Evolutionary conservation across 2,888 invertebrate genomes (phyloP).

Genomic region (Cacoxenus indagator): DNA sequence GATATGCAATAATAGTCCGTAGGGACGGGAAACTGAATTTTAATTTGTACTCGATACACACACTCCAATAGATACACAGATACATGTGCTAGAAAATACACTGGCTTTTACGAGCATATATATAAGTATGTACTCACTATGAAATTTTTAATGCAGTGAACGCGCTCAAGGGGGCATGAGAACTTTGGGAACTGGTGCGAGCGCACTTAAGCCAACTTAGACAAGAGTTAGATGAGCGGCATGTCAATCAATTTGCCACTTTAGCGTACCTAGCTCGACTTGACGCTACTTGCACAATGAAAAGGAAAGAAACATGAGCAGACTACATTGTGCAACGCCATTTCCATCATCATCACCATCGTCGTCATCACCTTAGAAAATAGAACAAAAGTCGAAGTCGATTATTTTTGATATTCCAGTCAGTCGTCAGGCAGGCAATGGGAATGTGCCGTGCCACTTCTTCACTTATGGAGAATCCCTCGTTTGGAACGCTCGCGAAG

Average conservation of each 20-base stretch:
- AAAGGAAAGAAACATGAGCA: not conserved
- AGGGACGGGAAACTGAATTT: not conserved
- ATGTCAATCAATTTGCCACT: conserved; percentile 65
- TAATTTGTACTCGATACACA: not conserved
- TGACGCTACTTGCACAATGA: not conserved
- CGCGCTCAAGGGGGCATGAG: conserved; percentile 44
- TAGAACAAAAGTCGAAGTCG: conserved; percentile 51
- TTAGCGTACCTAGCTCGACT: conserved; percentile 37
- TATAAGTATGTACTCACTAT: not conserved
- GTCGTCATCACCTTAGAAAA: conserved; percentile 35
- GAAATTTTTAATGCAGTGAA: conserved; percentile 46
- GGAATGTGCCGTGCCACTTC: conserved; percentile 3
- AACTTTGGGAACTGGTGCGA: conserved; percentile 31
- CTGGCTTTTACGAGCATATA: not conserved
- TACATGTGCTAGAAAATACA: not conserved
- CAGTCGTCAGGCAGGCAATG: conserved; percentile 31
- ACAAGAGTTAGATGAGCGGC: conserved; percentile 43
- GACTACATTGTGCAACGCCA: not conserved
- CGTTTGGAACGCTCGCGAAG: not conserved
- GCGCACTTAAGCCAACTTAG: conserved; percentile 53
- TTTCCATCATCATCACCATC: not conserved
- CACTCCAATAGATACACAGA: not conserved
- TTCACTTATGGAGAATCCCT: not conserved
- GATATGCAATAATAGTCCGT: not conserved
- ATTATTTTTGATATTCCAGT: conserved; percentile 43